Evolutionary conservation across 1,140 invertebrate species (phyloP), one percentile per base, ranked within the genome.

Genomic region (Microplitis demolitor): DNA sequence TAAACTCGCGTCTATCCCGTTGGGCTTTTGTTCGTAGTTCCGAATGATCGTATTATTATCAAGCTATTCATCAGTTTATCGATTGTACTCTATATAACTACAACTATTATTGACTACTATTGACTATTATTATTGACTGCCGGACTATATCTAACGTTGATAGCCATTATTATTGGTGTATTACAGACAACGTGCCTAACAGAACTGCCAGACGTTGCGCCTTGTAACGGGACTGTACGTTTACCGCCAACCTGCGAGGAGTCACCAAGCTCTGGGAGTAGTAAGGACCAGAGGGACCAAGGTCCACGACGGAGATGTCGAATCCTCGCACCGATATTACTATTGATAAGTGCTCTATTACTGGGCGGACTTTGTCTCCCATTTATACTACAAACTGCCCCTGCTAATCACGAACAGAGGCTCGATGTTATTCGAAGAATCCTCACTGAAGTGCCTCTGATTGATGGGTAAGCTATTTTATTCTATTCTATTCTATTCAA

Each of bases 401-500:
- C 85, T 76, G 84, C 82, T 69, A 87, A 85, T 73, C 85, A 87
- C 75, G 83, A 89, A 78, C 85, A 89, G 78, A 83, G 88, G 73
- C 81, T 89, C 71, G 85, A 88, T 76, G 83, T 88, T 71, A 90
- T 89, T 56, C 88, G 88, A 73, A 87, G 88, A 80, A 88, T 91
- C 66, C 86, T 91, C 77, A 86, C 86, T 78, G 88, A 90, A 85
- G 88, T 89, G 82, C 90, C 90, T 78, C 86, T 91, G 70, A 89
- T 91, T 79, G 90, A 91, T 76, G 90, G 90, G 90, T 91, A 79
- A 85, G 75, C 5, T 35, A 35, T 64, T 35, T 64, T 33, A 61
- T 61, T 16, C 5, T 5, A 33, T 34, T 24, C 37, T 39, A 33
- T 13, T 66, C 24, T 24, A 24, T 24, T 24, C 0, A 24, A 24